phyloP scores from a whole-genome alignment of 2,797 vertebrate species.

The Phaenicophaeus curvirostris region DNA sequence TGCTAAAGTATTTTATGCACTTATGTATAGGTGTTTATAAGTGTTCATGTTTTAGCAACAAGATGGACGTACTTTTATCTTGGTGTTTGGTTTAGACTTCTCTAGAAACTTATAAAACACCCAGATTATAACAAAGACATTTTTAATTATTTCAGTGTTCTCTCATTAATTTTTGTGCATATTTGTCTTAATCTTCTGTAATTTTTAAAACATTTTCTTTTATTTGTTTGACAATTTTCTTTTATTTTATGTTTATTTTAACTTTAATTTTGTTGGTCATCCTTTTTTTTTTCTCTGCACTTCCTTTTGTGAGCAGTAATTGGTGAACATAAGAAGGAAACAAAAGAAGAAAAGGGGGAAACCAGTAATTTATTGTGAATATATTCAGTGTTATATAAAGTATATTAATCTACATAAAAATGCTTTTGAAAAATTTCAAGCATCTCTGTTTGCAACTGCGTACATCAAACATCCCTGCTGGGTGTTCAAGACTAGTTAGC shows the following conservation, averaged over 20 bases:
- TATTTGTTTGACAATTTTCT: background rate
- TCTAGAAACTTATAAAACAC: background rate
- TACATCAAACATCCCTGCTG: background rate
- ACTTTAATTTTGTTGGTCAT: background rate
- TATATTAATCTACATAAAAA: background rate
- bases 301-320: background rate
- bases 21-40: background rate
- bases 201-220: background rate
- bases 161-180: background rate
- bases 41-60: background rate
- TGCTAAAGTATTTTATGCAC: background rate
- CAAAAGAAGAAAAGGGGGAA: background rate
- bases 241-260: background rate
- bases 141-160: background rate
- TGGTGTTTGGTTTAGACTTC: background rate
- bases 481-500: background rate
- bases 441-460: background rate
- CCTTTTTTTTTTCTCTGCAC: background rate
- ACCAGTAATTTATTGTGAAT: background rate
- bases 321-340: background rate
- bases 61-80: background rate
- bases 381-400: background rate
- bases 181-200: background rate
- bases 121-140: background rate
- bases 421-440: background rate